Conservation (phyloP, 2,797 vertebrate species). For the Xenentodon cancila region DNA sequence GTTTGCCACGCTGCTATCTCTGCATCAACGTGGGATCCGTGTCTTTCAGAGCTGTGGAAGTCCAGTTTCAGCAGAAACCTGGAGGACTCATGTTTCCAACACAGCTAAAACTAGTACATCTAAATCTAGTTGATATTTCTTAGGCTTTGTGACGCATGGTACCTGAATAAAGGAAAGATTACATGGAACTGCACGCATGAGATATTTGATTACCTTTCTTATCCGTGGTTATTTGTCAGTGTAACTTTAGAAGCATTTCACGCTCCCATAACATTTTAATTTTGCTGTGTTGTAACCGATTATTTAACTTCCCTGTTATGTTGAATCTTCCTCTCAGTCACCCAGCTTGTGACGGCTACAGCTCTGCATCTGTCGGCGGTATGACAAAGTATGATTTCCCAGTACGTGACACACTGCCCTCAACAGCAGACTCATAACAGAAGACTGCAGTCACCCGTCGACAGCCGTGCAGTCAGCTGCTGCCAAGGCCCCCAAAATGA, state of each 20-base stretch:
- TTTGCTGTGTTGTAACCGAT: constrained; percentile 13
- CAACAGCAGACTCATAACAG: constrained; percentile 44
- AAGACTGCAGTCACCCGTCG: constrained; percentile 54
- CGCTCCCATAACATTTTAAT: constrained; percentile 10
- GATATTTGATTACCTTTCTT: background rate
- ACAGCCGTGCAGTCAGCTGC: constrained; percentile 67
- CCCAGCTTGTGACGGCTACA: constrained; percentile 2
- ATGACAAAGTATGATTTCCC: constrained; percentile 21
- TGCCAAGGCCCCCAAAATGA: constrained; percentile 45
- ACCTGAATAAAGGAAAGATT: too few relatives aligned
- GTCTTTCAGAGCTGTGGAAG: background rate
- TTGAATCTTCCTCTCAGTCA: constrained; percentile 7
- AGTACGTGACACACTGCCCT: constrained; percentile 48
- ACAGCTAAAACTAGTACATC: background rate
- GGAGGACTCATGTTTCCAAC: constrained; percentile 1
- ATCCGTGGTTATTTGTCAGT: background rate
- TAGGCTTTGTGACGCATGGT: background rate
- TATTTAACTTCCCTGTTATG: constrained; percentile 30
- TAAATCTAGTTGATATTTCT: background rate
- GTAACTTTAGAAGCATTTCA: background rate
- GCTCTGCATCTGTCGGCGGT: constrained; percentile 3
- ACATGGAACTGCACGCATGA: background rate
- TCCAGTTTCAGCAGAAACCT: background rate
- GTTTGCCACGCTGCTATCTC: constrained; percentile 3
- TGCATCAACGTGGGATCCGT: constrained; percentile 1